Base-by-base conservation (phyloP, 2,888 invertebrate genomes). In the Phymatocera aterrima region DNA sequence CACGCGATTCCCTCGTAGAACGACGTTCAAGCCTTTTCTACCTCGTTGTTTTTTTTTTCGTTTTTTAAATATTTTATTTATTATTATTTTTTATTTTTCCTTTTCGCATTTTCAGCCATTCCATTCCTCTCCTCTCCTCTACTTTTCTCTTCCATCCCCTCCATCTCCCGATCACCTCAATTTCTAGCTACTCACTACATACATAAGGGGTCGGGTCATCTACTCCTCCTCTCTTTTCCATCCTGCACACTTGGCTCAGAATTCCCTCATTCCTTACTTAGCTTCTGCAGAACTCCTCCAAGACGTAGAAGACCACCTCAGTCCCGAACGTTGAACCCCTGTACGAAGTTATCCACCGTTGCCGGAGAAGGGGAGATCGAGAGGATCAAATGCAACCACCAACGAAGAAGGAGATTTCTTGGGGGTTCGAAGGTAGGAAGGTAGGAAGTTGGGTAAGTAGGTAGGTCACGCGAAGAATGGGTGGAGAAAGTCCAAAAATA, bases 1-100 rank as follows among this genome's bases (percentile, higher is more conserved):
- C 90, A 90, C 90, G 90, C 90, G 90, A 90, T 90, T 90, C 88
- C 86, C 88, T 89, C 90, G 86, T 90, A 89, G 87, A 89, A 90
- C 87, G 87, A 86, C 87, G 87, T 87, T 89, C 89, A 87, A 89
- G 85, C 87, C 86, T 89, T 88, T 87, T 84, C 85, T 85, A 43
- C 77, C 60, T 78, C 46, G 34, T 75, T 80, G n/a, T 78, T 80
- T 57, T 79, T 79, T 80, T 65, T 31, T 83, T 81, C 84, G 80
- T 84, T 83, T 84, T 79, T 82, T 79, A 78, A 79, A 78, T 54
- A 75, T 79, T n/a, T n/a, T n/a, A n/a, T n/a, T n/a, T n/a, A n/a
- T n/a, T n/a, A n/a, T n/a, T n/a, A n/a, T n/a, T n/a, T n/a, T 80
- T 77, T 77, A 70, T 51, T 78, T 37, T 79, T 75, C 21, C 57